Evolutionary conservation across 1,140 invertebrate species (phyloP), one percentile per base, ranked within the genome.

Genomic region (Homarus americanus): DNA sequence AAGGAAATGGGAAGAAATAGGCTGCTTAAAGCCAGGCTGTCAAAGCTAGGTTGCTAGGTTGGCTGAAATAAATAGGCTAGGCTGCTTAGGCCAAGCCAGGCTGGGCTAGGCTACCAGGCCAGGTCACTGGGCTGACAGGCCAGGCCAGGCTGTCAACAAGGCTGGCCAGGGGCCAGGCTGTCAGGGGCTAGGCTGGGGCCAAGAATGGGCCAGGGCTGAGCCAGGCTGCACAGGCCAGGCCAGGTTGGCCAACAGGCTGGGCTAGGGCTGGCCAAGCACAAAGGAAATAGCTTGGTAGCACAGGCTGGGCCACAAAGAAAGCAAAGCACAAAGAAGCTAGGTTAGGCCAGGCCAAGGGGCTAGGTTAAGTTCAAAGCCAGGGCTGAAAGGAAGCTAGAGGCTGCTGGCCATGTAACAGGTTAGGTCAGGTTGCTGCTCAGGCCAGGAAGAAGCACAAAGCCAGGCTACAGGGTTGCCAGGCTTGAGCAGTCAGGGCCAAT

Each of bases 101-200:
- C 66, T 32, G 34, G 66, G 66, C 92, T 75, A 92, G 82, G 92
- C 92, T 53, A 92, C n/a, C n/a, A n/a, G n/a, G 91, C 32, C 92
- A 83, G 90, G 93, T 10, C 28, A n/a, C 3, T 32, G 38, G 83
- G 78, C 82, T 72, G 92, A 76, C 91, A 93, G 86, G 93, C 90
- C 92, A 93, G 86, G 92, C 79, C 92, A 93, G 86, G 88, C 84
- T 86, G n/a, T n/a, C n/a, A n/a, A n/a, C n/a, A n/a, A n/a, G n/a
- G n/a, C n/a, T n/a, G n/a, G n/a, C n/a, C n/a, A n/a, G n/a, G n/a
- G n/a, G n/a, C n/a, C n/a, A n/a, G n/a, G n/a, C n/a, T n/a, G n/a
- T n/a, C n/a, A n/a, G n/a, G n/a, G n/a, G n/a, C n/a, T n/a, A n/a
- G n/a, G n/a, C n/a, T n/a, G n/a, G 58, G 86, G 49, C 86, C 83